phyloP scores from a whole-genome alignment of 2,797 vertebrate genomes.

The Echiichthys vipera region DNA sequence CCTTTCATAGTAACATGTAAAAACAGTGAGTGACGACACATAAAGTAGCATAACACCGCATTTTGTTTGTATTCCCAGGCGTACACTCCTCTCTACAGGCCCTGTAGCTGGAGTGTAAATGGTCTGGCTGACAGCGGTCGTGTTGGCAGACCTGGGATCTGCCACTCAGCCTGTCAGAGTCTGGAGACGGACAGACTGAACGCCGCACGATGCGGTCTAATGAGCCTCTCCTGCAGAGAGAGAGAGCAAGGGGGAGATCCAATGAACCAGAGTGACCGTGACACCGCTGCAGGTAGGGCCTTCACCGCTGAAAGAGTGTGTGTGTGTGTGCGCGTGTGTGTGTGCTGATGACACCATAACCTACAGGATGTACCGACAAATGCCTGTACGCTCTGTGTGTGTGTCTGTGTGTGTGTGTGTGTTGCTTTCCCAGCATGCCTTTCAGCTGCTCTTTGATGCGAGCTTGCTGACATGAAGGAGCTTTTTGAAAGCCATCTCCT shows the following conservation, averaged over 20 bases:
- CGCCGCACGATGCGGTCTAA: constrained; percentile 41
- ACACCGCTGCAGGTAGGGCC: constrained; percentile 33
- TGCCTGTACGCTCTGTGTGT: constrained; percentile 9
- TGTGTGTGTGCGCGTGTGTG: constrained; percentile 7
- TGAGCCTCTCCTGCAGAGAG: constrained; percentile 35
- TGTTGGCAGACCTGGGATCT: constrained; percentile 35
- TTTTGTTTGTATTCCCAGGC: no score
- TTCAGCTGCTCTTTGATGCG: constrained; percentile 63
- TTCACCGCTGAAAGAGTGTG: not conserved
- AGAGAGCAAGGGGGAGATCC: not conserved
- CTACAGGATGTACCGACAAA: constrained; percentile 36
- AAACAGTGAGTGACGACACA: no score
- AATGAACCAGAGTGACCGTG: constrained; percentile 21
- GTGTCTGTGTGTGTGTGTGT: not conserved
- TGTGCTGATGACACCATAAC: constrained; percentile 29
- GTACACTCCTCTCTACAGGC: no score
- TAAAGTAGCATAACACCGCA: no score
- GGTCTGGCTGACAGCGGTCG: not conserved
- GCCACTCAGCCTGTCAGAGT: constrained; percentile 31
- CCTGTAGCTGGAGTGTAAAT: not conserved
- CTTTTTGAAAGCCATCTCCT: constrained; percentile 45
- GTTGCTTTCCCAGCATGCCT: constrained; percentile 54
- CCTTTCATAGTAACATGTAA: no score
- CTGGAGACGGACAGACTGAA: constrained; percentile 28
- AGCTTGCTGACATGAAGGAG: constrained; percentile 55